phyloP scores from a whole-genome alignment of 2,797 vertebrate genomes.

The Adrianichthys oophorus region DNA sequence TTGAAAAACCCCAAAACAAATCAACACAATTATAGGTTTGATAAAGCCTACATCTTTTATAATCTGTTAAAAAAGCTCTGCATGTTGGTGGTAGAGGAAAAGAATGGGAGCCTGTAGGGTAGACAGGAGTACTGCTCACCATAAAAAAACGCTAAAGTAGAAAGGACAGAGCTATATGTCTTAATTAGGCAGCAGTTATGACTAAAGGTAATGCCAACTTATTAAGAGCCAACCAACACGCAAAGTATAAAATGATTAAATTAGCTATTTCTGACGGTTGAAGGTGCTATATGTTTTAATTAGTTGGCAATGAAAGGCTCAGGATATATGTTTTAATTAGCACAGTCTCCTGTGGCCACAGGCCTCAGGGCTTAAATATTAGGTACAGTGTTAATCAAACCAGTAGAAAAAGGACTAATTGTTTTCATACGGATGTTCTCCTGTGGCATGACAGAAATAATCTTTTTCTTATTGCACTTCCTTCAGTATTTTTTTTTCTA shows the following conservation, averaged over 20 bases:
- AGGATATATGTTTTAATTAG: constrained; percentile 76
- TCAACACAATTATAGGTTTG: too few relatives aligned
- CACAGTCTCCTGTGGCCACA: constrained; percentile 53
- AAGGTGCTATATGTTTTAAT: constrained; percentile 72
- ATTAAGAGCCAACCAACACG: constrained; percentile 64
- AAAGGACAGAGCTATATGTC: constrained; percentile 47
- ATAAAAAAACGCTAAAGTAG: constrained; percentile 15
- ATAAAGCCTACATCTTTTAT: background rate
- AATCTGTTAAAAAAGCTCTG: background rate
- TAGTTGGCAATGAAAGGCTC: constrained; percentile 48
- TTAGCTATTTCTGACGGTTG: constrained; percentile 63
- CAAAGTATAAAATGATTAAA: constrained; percentile 57
- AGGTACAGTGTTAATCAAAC: constrained; percentile 72
- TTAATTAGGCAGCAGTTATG: constrained; percentile 61
- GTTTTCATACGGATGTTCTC: constrained; percentile 61
- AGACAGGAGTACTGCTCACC: constrained; percentile 2
- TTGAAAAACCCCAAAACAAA: too few relatives aligned
- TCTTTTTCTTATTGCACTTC: constrained; percentile 31
- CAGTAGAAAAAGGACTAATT: constrained; percentile 73
- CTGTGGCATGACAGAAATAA: constrained; percentile 61
- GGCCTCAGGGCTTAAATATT: constrained; percentile 56
- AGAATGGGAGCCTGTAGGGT: constrained; percentile 2
- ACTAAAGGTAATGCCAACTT: constrained; percentile 61
- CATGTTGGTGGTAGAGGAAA: background rate
- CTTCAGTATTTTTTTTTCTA: background rate